phyloP scores from a whole-genome alignment of 1,140 invertebrate genomes.

The Eumaeus atala region DNA sequence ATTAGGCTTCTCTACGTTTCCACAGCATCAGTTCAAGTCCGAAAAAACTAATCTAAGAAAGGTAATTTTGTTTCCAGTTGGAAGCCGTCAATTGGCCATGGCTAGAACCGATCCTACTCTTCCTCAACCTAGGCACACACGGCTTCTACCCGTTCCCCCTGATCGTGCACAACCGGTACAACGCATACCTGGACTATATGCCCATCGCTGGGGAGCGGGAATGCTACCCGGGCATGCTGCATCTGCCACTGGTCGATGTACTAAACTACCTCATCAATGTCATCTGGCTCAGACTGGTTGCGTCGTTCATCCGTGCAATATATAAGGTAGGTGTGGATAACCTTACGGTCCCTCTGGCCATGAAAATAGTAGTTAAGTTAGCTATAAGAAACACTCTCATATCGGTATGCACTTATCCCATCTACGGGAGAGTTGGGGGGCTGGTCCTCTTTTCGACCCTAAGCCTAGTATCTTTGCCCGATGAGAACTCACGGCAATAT shows the following conservation, averaged over 20 bases:
- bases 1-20: no score
- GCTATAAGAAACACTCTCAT: no score
- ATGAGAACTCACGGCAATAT: no score
- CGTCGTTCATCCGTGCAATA: constrained; percentile 36
- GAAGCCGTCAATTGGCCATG: constrained; percentile 32
- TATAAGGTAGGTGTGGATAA: constrained; percentile 36
- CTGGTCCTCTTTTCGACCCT: no score
- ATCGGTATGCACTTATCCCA: no score
- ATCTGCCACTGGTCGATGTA: constrained; percentile 40
- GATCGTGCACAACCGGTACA: constrained; percentile 27
- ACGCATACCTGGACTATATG: constrained; percentile 30
- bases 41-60: no score
- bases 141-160: constrained; percentile 51
- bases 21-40: no score
- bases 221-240: constrained; percentile 50
- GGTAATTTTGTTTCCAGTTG: constrained; percentile 33
- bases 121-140: constrained; percentile 49
- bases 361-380: no score
- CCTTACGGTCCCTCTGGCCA: no score
- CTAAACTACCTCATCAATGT: constrained; percentile 46
- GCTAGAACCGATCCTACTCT: constrained; percentile 37
- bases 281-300: constrained; percentile 48
- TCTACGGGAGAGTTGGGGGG: no score
- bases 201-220: constrained; percentile 22
- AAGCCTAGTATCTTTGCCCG: no score